Percentiles rank a stretch among this genome's conserved stretches.
Evolutionary conservation across 2,797 vertebrate species (phyloP).

Genomic region (Cirrhinus mrigala): DNA sequence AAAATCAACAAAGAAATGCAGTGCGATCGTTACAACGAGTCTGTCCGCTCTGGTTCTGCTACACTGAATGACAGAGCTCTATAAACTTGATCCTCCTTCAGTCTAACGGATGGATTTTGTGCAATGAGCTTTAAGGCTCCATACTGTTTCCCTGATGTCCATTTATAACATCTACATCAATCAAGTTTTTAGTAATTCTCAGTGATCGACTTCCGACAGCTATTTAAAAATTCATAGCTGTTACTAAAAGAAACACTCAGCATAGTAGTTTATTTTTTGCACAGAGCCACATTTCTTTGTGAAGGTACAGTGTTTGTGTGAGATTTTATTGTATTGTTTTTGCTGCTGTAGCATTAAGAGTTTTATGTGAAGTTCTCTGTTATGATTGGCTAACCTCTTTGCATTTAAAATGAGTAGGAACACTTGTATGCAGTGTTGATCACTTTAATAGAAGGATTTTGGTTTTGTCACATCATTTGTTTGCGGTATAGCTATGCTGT

Average conservation of each 20-base stretch:
- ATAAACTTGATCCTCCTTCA: slow-evolving; percentile 8
- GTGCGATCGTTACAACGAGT: background rate
- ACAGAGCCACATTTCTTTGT: no score
- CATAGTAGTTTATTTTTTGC: no score
- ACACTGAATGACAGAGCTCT: slow-evolving; percentile 5
- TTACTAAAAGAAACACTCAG: background rate
- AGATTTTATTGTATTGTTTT: background rate
- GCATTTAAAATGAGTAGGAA: background rate
- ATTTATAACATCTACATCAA: background rate
- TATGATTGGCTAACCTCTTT: background rate
- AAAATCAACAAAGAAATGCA: slow-evolving; percentile 28
- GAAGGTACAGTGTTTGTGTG: background rate
- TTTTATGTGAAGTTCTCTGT: background rate
- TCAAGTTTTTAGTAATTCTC: slow-evolving; percentile 2
- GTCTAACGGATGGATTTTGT: background rate
- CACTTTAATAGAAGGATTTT: background rate
- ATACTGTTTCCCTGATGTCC: background rate
- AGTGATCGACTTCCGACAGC: background rate
- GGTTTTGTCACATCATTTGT: background rate
- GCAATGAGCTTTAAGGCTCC: background rate
- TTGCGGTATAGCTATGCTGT: background rate
- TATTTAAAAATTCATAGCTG: background rate
- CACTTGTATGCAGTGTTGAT: background rate
- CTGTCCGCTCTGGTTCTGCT: background rate
- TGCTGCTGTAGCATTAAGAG: background rate